Base-by-base conservation (phyloP, 2,888 invertebrate species). In the Oconnorella tubifera region DNA sequence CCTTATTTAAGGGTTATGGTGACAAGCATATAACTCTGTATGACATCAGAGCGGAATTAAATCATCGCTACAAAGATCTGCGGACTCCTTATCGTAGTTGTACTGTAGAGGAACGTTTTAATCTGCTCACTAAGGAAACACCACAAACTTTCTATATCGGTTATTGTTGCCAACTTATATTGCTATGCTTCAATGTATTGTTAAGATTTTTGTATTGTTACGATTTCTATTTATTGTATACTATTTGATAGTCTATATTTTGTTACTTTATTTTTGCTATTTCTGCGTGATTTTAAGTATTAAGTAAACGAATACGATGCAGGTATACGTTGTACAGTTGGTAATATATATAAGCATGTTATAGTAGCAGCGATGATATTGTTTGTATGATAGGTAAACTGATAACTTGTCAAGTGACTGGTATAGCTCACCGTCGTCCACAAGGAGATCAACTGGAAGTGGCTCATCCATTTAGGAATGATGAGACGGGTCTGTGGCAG, bases 21-120 rank as follows among this genome's bases (percentile, higher is more conserved):
- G 83, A 85, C 75, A 86, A 85, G 71, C 83, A 82, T 76, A 95
- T 95, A 66, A 99, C 98, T 0, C 82, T 99, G 56, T 98, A 99
- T 78, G 98, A 99, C 78, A 99, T 99, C 67, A 86, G 97, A 72
- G 92, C 92, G 0, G 99, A 99, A 84, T 84, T 99, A 74, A 97
- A 93, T 82, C 89, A 90, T 78, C 86, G 96, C 60, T 95, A 95
- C 79, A 94, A 94, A 80, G 97, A 98, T 79, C 85, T 92, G 40
- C 86, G 97, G 68, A 86, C 87, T 2, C 83, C 88, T 0, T 96
- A 89, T 81, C 85, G 87, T 56, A 87, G 92, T 48, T 88, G 92
- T 0, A 90, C 88, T 67, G 85, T 89, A 0, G 95, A 95, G 77
- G 93, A 95, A 79, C 77, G 92, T 56, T 99, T 99, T 78, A 93